Evolutionary conservation across 2,888 invertebrate genomes (phyloP), one percentile per base, ranked within the genome.

Genomic region (Apoderus coryli): DNA sequence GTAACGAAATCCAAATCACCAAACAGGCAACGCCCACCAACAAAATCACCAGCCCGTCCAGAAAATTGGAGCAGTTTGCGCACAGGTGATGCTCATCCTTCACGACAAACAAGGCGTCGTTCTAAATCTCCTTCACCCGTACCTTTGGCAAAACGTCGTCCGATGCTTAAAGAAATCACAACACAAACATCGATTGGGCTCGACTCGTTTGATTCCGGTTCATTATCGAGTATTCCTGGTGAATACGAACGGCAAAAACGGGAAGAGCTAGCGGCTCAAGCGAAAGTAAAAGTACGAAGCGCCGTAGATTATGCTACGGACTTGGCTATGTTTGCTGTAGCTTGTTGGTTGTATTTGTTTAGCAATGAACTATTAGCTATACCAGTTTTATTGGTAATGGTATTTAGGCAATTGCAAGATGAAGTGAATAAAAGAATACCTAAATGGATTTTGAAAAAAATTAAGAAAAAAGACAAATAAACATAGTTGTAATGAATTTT

Each of bases 301-400:
- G 70, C 68, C 1, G 60, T 82, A 13, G 76, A 75, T 49, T 82
- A 79, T 49, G 58, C 72, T 13, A 78, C 78, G 1, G 84, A 85
- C 53, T 53, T 81, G 34, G 74, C 76, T 23, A 65, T 85, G 46
- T 67, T 85, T 35, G 41, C 74, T 19, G 69, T 82, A 9, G 84
- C 85, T 13, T 73, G 77, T 53, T 85, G 82, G 72, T 65, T 84
- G 16, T 85, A 82, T 56, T 57, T 82, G 32, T 84, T 82, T 49
- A 76, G 77, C 48, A 79, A 79, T 49, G 80, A 81, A 50, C 64
- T 76, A 40, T 63, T 81, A 27, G 80, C 81, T n/a, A 65, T 85
- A 43, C 85, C 85, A 16, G 71, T 84, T 43, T 64, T 85, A 36
- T 63, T 72, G 22, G 61, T 85, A 3, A 70, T 84, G 54, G 71